Evolutionary conservation across 2,888 invertebrate species (phyloP), one percentile per base, ranked within the genome.

Genomic region (Pseudococcus jackbeardsleyi): DNA sequence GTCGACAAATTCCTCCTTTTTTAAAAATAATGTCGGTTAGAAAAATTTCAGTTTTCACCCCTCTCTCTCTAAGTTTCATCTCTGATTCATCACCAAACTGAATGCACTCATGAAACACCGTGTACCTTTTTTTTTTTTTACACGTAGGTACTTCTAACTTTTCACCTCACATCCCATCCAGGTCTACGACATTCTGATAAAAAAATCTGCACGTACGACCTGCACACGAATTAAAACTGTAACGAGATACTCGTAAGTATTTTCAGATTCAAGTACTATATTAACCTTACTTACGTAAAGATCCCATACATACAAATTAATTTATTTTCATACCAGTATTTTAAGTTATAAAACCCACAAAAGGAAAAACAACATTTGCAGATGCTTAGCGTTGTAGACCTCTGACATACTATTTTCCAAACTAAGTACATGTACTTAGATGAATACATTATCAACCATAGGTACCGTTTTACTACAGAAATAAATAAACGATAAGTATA

Each of bases 321-420:
- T 79, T 42, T 42, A 79, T 79, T 79, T 79, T 46, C 79, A 79
- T 46, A 39, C 42, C 42, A 79, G 42, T 79, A 79, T 79, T 79
- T 79, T 42, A 79, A 79, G 33, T 42, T 33, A 33, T 2, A 42
- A 17, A 17, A 42, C 79, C 77, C n/a, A 79, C 79, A 79, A 79
- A 79, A 79, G 79, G 79, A 42, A n/a, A 79, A 42, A 79, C 79
- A 79, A 79, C 79, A 79, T 79, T 79, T 79, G 42, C 79, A 39
- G 33, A 72, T 72, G 39, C 33, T 59, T 19, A 59, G 46, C 8
- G 5, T 46, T 7, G 3, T 33, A 46, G 33, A 72, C 68, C 68
- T 72, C 68, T 72, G 68, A 72, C 68, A 72, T 26, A 59, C 19
- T 59, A 4, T 59, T 19, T 19, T 19, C 11, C 19, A 7, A 64